Percentiles rank a stretch among this genome's conserved stretches.
phyloP scores from a whole-genome alignment of 2,797 vertebrate genomes.

The Geotrypetes seraphini region DNA sequence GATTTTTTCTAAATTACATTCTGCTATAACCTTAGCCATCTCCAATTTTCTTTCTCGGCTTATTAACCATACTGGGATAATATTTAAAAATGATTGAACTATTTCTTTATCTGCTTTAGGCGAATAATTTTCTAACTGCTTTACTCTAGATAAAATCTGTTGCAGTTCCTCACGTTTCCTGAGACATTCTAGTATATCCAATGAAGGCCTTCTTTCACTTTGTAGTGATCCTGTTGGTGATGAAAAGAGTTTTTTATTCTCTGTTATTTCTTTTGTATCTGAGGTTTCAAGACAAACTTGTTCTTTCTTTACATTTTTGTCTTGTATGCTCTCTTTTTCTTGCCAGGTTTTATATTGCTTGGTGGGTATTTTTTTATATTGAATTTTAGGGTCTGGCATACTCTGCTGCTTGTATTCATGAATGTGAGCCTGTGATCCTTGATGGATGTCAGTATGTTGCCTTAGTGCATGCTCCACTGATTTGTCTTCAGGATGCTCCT shows the following conservation, averaged over 20 bases:
- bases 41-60: conserved; percentile 50
- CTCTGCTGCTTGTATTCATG: conserved; percentile 19
- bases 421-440: conserved; percentile 8
- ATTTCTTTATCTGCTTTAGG: conserved; percentile 46
- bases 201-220: conserved; percentile 31
- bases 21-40: conserved; percentile 31
- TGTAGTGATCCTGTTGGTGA: conserved; percentile 42
- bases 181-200: conserved; percentile 46
- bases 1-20: conserved; percentile 42
- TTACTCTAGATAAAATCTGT: conserved; percentile 57
- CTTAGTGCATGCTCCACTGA: conserved; percentile 9
- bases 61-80: conserved; percentile 56
- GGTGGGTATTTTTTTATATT: conserved; percentile 15
- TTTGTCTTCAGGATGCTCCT: conserved; percentile 7
- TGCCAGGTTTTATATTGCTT: conserved; percentile 5
- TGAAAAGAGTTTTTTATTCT: conserved; percentile 41
- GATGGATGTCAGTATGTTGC: conserved; percentile 10
- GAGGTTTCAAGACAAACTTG: conserved; percentile 8
- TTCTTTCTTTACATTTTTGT: conserved; percentile 17
- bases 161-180: conserved; percentile 57
- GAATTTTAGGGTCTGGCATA: conserved; percentile 8
- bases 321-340: conserved; percentile 10
- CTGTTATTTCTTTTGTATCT: conserved; percentile 28
- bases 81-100: conserved; percentile 54
- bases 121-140: conserved; percentile 52